Conservation (phyloP, 2,113 vertebrate genomes). For the Atractosteus spatula region DNA sequence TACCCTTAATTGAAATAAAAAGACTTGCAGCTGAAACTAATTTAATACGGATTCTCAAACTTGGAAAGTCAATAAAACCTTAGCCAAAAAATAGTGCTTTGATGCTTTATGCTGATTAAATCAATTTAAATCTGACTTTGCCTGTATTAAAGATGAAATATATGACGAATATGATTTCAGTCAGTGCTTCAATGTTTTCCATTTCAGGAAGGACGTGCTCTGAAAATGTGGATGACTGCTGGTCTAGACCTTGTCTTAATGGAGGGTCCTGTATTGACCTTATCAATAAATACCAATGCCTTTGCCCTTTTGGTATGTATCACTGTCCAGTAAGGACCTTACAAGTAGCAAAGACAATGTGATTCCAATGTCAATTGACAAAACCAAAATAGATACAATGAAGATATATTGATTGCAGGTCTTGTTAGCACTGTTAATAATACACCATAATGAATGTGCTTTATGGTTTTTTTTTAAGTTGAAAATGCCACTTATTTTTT, state of each 20-base stretch:
- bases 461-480: too few species aligned
- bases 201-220: constrained; percentile 62
- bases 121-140: background rate
- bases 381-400: too few species aligned
- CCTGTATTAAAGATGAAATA: background rate
- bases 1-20: background rate
- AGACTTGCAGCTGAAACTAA: background rate
- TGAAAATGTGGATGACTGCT: constrained; percentile 53
- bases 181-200: constrained; percentile 13
- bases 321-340: background rate
- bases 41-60: background rate
- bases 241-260: constrained; percentile 65
- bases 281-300: constrained; percentile 64
- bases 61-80: too few species aligned
- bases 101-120: too few species aligned
- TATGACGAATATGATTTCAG: background rate
- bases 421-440: too few species aligned
- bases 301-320: constrained; percentile 64
- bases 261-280: constrained; percentile 66
- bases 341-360: background rate
- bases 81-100: too few species aligned
- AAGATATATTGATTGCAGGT: too few species aligned
- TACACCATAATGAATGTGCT: too few species aligned
- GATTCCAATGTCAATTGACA: background rate
- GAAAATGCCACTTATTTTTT: too few species aligned